Conservation (phyloP, 2,113 vertebrate species). For the Grallaria varia region DNA sequence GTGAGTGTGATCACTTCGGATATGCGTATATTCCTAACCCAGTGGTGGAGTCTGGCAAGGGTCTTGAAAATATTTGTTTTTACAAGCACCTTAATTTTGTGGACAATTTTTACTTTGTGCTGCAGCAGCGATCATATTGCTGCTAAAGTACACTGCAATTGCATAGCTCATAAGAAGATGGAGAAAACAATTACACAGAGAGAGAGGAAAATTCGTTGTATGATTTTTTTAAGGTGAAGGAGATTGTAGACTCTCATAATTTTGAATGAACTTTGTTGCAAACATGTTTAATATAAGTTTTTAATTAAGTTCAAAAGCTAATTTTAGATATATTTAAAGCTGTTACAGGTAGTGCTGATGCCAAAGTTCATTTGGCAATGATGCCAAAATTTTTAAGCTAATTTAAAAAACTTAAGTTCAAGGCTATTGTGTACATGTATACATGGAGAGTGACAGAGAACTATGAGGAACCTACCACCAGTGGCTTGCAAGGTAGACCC, state of each 20-base stretch:
- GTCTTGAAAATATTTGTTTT: background rate
- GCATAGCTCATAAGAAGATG: background rate
- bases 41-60: background rate
- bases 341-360: background rate
- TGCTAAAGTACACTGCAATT: background rate
- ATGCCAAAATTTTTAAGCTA: background rate
- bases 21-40: background rate
- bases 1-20: background rate
- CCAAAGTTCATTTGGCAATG: background rate
- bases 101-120: background rate
- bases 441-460: background rate
- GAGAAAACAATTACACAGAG: background rate
- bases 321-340: background rate
- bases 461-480: constrained; percentile 73
- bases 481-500: constrained; percentile 76
- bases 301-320: background rate
- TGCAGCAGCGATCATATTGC: background rate
- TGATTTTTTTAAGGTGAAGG: background rate
- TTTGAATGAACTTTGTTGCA: background rate
- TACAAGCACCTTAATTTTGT: background rate
- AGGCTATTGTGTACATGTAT: background rate
- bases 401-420: background rate
- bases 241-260: background rate
- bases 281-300: background rate
- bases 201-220: background rate